These are phyloP conservation scores for Salpingus planirostris DNA, from an alignment of 2,888 invertebrate species.

Conservation along the genomic window DNA sequence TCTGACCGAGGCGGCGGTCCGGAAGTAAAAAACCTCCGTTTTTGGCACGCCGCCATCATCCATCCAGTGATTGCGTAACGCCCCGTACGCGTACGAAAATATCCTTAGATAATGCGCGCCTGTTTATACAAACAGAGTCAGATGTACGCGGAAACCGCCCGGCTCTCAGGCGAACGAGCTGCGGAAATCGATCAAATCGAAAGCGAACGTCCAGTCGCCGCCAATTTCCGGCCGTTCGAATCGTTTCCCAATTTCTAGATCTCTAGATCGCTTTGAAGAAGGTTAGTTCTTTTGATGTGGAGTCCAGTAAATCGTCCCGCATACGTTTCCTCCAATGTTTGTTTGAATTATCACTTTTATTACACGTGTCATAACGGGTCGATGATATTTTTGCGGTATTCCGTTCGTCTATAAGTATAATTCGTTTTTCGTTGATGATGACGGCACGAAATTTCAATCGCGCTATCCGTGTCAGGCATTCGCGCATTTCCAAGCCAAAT, in stretches of 20 bases:
- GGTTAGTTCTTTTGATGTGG: slow-evolving; percentile 9
- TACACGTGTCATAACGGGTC: too few species aligned
- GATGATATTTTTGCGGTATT: too few species aligned
- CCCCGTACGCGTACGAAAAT: slow-evolving; percentile 27
- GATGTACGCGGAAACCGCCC: slow-evolving; percentile 6
- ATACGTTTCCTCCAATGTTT: slow-evolving; percentile 5
- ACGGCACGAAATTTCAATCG: background rate
- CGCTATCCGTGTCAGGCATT: background rate
- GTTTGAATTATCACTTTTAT: too few species aligned
- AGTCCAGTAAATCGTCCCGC: slow-evolving; percentile 6
- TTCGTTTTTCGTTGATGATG: too few species aligned
- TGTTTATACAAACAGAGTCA: slow-evolving; percentile 26
- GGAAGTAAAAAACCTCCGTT: slow-evolving; percentile 25
- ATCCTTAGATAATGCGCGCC: slow-evolving; percentile 30
- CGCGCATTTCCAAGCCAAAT: slow-evolving; percentile 10
- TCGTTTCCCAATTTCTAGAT: background rate
- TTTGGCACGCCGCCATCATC: slow-evolving; percentile 24
- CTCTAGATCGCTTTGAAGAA: slow-evolving; percentile 3
- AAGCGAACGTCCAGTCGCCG: too few species aligned
- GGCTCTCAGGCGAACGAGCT: too few species aligned
- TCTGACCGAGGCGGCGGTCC: slow-evolving; percentile 8
- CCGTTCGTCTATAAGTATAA: too few species aligned
- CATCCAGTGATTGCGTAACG: slow-evolving; percentile 26
- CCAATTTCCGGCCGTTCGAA: too few species aligned
- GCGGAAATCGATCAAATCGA: too few species aligned